A percentile compares a stretch with the other conserved stretches of the same genome.
Evolutionary conservation across 2,888 invertebrate species (phyloP).

Genomic region (Trypoxylon attenuatum): DNA sequence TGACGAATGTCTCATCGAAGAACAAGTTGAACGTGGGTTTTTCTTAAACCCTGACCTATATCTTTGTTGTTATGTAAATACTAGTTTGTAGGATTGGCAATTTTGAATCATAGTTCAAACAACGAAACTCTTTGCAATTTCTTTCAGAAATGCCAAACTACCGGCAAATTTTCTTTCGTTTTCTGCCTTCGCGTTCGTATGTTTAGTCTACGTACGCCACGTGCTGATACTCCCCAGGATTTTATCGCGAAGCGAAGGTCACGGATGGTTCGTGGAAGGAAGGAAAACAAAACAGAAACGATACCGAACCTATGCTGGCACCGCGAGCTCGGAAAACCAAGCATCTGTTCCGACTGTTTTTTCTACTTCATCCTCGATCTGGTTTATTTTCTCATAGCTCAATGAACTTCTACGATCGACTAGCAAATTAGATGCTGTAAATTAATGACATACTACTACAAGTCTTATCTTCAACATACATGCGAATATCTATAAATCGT

Average conservation of each 20-base stretch:
- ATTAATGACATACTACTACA: no score
- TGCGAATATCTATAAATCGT: no score
- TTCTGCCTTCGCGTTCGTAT: slow-evolving; percentile 21
- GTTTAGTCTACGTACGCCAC: slow-evolving; percentile 45
- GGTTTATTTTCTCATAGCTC: slow-evolving; percentile 23
- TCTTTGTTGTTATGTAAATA: no score
- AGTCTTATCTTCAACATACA: no score
- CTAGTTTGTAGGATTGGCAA: no score
- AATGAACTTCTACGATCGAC: slow-evolving; percentile 20
- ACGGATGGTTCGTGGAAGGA: not conserved
- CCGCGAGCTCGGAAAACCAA: not conserved
- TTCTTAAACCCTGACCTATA: no score
- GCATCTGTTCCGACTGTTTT: not conserved
- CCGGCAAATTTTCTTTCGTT: slow-evolving; percentile 23
- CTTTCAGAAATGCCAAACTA: no score
- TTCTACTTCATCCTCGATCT: not conserved
- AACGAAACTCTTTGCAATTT: no score
- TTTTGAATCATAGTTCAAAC: no score
- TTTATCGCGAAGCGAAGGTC: slow-evolving; percentile 7
- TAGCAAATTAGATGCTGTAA: slow-evolving; percentile 15
- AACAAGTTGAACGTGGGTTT: no score
- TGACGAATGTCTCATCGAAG: no score
- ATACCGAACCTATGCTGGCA: not conserved
- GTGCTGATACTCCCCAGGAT: slow-evolving; percentile 44
- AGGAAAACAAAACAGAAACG: not conserved